phyloP scores from a whole-genome alignment of 2,113 vertebrate species.

The Myocastor coypus region DNA sequence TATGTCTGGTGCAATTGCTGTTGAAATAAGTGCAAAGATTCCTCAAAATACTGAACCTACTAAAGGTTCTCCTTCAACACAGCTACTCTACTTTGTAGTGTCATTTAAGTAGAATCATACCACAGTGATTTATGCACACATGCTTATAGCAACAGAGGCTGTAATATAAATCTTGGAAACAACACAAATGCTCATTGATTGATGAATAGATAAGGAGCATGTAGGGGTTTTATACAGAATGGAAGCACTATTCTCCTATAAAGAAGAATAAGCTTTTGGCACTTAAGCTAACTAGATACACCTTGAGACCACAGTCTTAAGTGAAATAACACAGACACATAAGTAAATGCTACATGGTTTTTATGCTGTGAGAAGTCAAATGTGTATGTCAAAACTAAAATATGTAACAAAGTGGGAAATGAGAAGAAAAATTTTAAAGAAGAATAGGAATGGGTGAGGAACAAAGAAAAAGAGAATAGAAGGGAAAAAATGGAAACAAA shows the following conservation, averaged over 20 bases:
- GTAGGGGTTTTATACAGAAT: neutral
- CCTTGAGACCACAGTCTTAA: neutral
- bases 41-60: neutral
- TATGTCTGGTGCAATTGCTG: neutral
- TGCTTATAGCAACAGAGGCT: neutral
- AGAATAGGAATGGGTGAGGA: neutral
- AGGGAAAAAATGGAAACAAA: no score
- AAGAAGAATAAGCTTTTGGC: neutral
- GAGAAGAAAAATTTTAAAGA: neutral
- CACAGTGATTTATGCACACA: neutral
- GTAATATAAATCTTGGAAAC: neutral
- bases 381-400: neutral
- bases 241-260: neutral
- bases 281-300: neutral
- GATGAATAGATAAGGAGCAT: neutral
- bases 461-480: neutral
- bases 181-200: neutral
- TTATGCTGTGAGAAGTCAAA: neutral
- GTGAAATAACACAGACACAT: neutral
- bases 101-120: neutral
- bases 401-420: neutral
- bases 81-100: neutral
- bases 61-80: neutral
- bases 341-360: neutral
- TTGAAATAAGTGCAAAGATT: neutral